Conservation (phyloP, 53 echinoderm and acorn worm genomes). For the Temnopleurus reevesii region DNA sequence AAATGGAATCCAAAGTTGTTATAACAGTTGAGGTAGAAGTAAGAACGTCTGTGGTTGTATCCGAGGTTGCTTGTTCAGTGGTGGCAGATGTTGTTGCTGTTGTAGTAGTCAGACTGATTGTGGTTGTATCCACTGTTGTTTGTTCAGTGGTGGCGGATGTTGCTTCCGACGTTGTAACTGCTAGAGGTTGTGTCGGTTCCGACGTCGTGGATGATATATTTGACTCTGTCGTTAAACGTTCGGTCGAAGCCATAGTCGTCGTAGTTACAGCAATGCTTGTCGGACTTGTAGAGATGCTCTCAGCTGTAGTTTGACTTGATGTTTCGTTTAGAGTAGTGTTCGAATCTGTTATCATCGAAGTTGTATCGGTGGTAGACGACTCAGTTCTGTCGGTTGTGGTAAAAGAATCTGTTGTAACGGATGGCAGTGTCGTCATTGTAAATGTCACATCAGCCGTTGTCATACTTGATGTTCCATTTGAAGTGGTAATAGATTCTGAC, state of each 20-base stretch:
- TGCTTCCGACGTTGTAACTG: background rate
- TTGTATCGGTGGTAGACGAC: too few relatives aligned
- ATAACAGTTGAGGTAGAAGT: too few relatives aligned
- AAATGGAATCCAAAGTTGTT: too few relatives aligned
- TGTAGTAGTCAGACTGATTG: background rate
- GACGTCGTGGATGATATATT: background rate
- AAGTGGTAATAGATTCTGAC: too few relatives aligned
- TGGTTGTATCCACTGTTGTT: background rate
- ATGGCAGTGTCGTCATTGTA: too few relatives aligned
- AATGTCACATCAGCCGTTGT: background rate
- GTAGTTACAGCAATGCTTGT: background rate
- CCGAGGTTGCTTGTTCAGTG: background rate
- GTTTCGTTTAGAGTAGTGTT: too few relatives aligned
- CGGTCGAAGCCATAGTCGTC: background rate
- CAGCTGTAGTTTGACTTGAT: background rate
- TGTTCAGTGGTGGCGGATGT: background rate
- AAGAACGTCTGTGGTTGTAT: background rate
- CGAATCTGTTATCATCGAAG: too few relatives aligned
- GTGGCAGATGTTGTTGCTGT: background rate
- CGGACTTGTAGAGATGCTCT: too few relatives aligned
- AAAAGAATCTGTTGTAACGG: too few relatives aligned
- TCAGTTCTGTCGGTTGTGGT: too few relatives aligned
- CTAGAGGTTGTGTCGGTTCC: background rate
- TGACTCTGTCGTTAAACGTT: background rate
- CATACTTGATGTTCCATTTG: background rate